Evolutionary conservation across 2,888 invertebrate species (phyloP), one percentile per base, ranked within the genome.

Genomic region (Pilophorus perplexus): DNA sequence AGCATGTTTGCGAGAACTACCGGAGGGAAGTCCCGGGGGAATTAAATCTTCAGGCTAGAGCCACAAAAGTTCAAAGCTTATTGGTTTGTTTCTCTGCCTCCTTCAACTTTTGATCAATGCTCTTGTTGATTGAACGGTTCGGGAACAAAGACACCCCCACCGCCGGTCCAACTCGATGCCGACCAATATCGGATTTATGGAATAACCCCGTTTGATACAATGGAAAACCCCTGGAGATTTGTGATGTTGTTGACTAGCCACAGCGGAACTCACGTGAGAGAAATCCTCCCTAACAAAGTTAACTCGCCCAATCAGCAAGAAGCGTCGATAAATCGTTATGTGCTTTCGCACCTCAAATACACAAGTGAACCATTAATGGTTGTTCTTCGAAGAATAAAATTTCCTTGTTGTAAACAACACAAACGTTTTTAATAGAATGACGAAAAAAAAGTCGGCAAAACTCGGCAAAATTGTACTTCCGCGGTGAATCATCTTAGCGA

Each of bases 21-120:
- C n/a, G 42, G 42, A 16, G n/a, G 14, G 46, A 46, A 14, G 22
- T 46, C 46, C 25, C 23, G 25, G 12, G 23, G 23, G 23, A 46
- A 46, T 46, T 22, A 46, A 46, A 46, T 2, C 46, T 5, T 14
- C 23, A 23, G 46, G 4, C 23, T 18, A 22, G n/a, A 23, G 23
- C 46, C 46, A 10, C 46, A 14, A 52, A 52, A 52, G 28, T 52
- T 52, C 52, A 52, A 52, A 52, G 33, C 38, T 57, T 38, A 57
- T 38, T 20, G 38, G 38, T 57, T 57, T 57, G 55, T 38, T 57
- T 57, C 38, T 22, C 55, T 40, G 22, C 20, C 52, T 28, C 16
- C 28, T 38, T 38, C 55, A 2, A 57, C 37, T 57, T 38, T 57
- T 57, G 55, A 57, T 57, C 55, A 40, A 57, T 57, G 40, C 22